A percentile compares a stretch with the other conserved stretches of the same genome.
phyloP scores from a whole-genome alignment of 2,797 vertebrate species.

The Poecilia wingei region DNA sequence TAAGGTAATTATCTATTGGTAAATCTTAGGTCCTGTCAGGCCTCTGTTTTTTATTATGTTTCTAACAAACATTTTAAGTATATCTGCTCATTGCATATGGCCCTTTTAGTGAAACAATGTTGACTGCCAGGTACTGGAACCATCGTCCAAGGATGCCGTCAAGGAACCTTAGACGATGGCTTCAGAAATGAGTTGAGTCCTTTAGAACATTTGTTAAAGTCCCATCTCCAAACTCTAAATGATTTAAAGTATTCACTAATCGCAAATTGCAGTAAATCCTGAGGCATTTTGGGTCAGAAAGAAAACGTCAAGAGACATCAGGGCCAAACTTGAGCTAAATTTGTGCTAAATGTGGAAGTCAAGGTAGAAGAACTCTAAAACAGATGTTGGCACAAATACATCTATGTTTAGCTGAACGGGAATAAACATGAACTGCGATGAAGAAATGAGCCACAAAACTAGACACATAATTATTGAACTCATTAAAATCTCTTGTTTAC shows the following conservation, averaged over 20 bases:
- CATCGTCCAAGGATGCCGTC: not conserved
- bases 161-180: not conserved
- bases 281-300: not conserved
- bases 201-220: not conserved
- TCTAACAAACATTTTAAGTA: not conserved
- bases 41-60: not conserved
- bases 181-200: not conserved
- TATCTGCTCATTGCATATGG: not conserved
- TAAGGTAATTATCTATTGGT: not conserved
- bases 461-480: not conserved
- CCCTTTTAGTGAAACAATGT: not conserved
- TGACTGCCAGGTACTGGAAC: not conserved
- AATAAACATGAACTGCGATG: not conserved
- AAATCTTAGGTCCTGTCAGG: not conserved
- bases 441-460: not conserved
- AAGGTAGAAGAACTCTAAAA: not conserved
- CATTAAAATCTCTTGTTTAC: not conserved
- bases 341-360: not conserved
- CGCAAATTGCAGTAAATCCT: not conserved
- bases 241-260: not conserved
- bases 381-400: not conserved
- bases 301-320: not conserved
- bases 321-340: not conserved
- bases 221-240: not conserved
- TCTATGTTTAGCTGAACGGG: not conserved